Base-by-base conservation (phyloP, 2,113 vertebrate genomes). In the Percopsis transmontana region DNA sequence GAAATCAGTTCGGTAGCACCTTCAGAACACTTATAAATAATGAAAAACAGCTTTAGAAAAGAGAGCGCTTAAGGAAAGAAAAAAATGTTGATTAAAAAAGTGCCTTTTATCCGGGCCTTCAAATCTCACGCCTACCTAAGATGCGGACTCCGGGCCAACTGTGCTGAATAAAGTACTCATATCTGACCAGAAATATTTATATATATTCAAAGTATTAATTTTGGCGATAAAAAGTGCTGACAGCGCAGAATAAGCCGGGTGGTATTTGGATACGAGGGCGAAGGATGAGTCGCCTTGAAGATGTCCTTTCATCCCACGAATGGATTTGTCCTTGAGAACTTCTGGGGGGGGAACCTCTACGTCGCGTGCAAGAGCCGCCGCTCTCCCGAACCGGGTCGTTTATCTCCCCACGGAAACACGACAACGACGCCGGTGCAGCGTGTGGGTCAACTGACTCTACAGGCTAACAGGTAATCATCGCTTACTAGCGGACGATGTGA, bases 11-110 rank as follows among this genome's bases (percentile, higher is more conserved):
- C 92, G 86, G 92, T 93, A 93, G 94, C 93, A 91, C 95, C 91
- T 97, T 94, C 92, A 94, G 94, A 93, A 94, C 95, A 93, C 94
- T 96, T 96, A 93, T 96, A 95, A 99, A 98, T 98, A 96, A 98
- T 96, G 94, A 96, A 97, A 87, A 97, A 95, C 94, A 95, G 92
- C 94, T 92, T 94, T 96, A 95, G 93, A 93, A 87, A 84, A 94
- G 93, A 93, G 94, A 93, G 89, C 88, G 92, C 94, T 90, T 90
- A 90, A 89, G 93, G 93, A 95, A 90, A 55, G 12, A 54, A 82
- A 84, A 81, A 93, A 93, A 93, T 92, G 94, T 96, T 93, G 91
- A 93, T 93, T 93, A 91, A 82, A 86, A 90, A 90, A 91, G 89
- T 88, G 84, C 72, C 81, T 91, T 90, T 92, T 90, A 90, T 91